Conservation (phyloP, 2,888 invertebrate genomes). For the Sarcophaga variegata region DNA sequence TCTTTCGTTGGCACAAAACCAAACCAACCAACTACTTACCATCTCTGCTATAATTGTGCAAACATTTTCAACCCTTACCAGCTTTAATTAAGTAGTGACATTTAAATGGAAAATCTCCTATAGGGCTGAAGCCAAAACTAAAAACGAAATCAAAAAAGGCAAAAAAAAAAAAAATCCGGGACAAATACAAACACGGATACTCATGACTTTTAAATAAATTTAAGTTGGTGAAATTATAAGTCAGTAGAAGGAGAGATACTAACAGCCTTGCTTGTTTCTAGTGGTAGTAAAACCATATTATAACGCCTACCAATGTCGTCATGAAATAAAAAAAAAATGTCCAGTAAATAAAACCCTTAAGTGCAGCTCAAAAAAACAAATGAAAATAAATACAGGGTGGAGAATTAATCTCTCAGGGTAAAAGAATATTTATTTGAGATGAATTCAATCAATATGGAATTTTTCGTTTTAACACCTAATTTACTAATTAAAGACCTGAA, state of each 20-base stretch:
- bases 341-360: conserved; percentile 65
- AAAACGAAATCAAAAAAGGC: neutral
- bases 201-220: conserved; percentile 43
- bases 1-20: no score
- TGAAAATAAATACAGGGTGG: neutral
- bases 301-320: conserved; percentile 68
- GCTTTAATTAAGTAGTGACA: conserved; percentile 48
- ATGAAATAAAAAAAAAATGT: conserved; percentile 66
- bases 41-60: neutral
- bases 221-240: conserved; percentile 27
- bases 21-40: neutral
- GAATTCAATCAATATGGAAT: no score
- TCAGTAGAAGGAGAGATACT: neutral
- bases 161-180: neutral
- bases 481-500: no score
- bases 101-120: neutral
- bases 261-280: neutral
- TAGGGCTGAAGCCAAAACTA: conserved; percentile 26
- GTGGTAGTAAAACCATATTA: conserved; percentile 16
- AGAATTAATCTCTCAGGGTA: no score
- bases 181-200: conserved; percentile 9
- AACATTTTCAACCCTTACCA: conserved; percentile 22
- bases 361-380: neutral
- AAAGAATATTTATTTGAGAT: no score
- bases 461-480: no score